Base-by-base conservation (phyloP, 92 coral and sea anemone species). In the Isaurus tuberculatus region DNA sequence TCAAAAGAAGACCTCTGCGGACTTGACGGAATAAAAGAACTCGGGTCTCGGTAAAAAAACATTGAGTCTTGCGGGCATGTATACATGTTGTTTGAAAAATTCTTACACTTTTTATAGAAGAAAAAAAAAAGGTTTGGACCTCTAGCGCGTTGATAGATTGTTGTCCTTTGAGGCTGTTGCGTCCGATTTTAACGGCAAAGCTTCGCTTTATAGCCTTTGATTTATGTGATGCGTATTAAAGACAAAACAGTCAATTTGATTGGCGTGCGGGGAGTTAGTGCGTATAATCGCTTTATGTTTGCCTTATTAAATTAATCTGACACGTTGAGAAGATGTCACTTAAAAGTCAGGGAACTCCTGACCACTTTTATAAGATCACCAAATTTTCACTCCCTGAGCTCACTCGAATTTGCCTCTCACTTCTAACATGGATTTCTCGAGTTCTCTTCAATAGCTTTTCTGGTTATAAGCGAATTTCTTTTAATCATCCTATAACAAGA, bases 31-130 rank as follows among this genome's bases (percentile, higher is more conserved):
- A 75, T 75, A 25, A 75, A 75, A 0, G 81, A 75, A 61, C 67
- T 37, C 10, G 65, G 81, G 25, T 75, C 81, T 75, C 81, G 19
- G 82, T 77, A 77, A 34, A 57, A 77, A 77, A 77, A 77, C 82
- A 77, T 77, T 14, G 82, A 70, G 34, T 77, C 82, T 77, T 77
- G 82, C 25, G 82, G 82, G n/a, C 82, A 77, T 0, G 82, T n/a
- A 77, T 77, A 77, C 82, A 77, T 77, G 31, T 53, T 57, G 46
- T 0, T 53, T 73, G 23, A 13, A 5, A 43, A 16, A 48, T 26
- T 2, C 10, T 42, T 14, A 19, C 20, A 34, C 51, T 48, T 20
- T 28, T 28, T 44, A 7, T n/a, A n/a, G n/a, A n/a, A 4, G n/a
- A 4, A 14, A 20, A 63, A 11, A 63, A 8, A 29, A 27, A 30